phyloP scores from a whole-genome alignment of 35 echinoderm and acorn worm species.

The Amphiura filiformis region DNA sequence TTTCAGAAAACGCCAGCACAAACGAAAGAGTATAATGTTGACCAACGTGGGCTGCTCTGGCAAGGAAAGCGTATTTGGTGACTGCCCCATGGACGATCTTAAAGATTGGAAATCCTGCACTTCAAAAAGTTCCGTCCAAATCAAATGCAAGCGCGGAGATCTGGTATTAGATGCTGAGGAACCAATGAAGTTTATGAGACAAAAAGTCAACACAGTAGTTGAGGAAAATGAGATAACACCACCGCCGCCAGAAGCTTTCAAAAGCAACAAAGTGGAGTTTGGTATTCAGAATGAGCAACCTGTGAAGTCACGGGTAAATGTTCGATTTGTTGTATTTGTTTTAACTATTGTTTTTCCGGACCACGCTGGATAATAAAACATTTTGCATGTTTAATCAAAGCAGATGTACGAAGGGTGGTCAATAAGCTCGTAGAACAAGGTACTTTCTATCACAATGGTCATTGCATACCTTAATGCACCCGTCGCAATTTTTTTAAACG shows the following conservation, averaged over 20 bases:
- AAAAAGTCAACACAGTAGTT: not conserved
- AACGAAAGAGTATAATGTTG: conserved; percentile 44
- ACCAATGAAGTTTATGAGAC: conserved; percentile 1
- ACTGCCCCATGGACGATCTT: conserved; percentile 54
- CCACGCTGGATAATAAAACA: too few relatives aligned
- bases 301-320: not conserved
- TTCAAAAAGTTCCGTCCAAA: conserved; percentile 51
- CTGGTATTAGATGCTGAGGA: conserved; percentile 61
- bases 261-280: not conserved
- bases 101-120: conserved; percentile 46
- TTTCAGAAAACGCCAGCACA: conserved; percentile 23
- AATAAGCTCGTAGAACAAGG: too few relatives aligned
- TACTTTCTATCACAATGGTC: too few relatives aligned
- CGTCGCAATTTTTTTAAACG: too few relatives aligned
- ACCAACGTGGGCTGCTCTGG: conserved; percentile 66
- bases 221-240: not conserved
- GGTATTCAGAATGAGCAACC: not conserved
- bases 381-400: too few relatives aligned
- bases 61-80: conserved; percentile 47
- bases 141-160: conserved; percentile 50
- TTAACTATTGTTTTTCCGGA: too few relatives aligned
- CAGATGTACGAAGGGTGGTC: too few relatives aligned
- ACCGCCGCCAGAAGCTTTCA: not conserved
- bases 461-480: too few relatives aligned
- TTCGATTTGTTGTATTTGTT: too few relatives aligned